Conservation (phyloP, 2,888 invertebrate species). For the Mesorhabditis spiculigera region DNA sequence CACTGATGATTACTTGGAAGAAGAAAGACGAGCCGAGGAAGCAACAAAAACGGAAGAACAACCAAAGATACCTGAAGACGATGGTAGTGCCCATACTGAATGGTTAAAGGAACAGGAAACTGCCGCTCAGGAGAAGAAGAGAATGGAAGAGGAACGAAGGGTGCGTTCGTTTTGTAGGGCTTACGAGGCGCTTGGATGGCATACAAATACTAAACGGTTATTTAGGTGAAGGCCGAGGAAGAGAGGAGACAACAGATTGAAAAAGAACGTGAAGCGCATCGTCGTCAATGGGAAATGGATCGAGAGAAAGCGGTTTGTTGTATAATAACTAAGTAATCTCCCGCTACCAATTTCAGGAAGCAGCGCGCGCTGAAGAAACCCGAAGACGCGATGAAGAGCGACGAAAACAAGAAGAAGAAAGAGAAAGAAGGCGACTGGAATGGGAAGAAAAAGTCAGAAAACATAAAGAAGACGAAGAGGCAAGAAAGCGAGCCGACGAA, state of each 20-base stretch:
- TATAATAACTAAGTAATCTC: not conserved
- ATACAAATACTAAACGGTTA: not conserved
- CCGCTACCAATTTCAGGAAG: not conserved
- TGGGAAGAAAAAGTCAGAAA: constrained; percentile 4
- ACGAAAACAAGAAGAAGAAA: not conserved
- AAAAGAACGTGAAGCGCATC: not conserved
- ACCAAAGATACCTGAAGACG: not conserved
- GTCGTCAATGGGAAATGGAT: not conserved
- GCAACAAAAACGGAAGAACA: not conserved
- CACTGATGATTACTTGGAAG: not conserved
- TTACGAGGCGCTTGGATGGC: not conserved
- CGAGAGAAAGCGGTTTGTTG: constrained; percentile 4
- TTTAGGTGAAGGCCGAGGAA: constrained; percentile 3
- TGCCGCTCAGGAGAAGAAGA: not conserved
- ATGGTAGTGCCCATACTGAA: too few species aligned
- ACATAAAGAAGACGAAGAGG: constrained; percentile 4
- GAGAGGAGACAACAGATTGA: not conserved
- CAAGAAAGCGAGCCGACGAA: not conserved
- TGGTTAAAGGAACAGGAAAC: not conserved
- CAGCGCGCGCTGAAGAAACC: not conserved
- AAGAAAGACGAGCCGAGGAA: not conserved
- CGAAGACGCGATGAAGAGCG: not conserved
- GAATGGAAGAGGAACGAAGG: not conserved
- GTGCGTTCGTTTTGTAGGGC: not conserved
- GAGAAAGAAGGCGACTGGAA: not conserved